A percentile compares a stretch with the other conserved stretches of the same genome.
phyloP scores from a whole-genome alignment of 2,113 vertebrate genomes.

The Riparia riparia region DNA sequence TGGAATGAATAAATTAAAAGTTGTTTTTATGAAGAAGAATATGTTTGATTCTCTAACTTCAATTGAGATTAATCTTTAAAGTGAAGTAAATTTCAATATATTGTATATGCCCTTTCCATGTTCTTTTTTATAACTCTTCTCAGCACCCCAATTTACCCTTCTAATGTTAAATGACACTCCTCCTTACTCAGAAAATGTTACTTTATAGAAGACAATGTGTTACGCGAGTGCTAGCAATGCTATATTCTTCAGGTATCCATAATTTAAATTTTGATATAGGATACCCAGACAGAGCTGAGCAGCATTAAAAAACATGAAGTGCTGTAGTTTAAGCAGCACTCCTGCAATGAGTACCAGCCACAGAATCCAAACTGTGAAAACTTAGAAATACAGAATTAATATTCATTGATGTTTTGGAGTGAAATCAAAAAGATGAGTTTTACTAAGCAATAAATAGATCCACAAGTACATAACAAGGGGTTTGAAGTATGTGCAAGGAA shows the following conservation, averaged over 20 bases:
- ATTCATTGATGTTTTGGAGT: not conserved
- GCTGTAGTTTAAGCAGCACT: not conserved
- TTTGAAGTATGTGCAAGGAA: not conserved
- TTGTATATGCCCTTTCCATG: not conserved
- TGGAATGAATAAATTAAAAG: not conserved
- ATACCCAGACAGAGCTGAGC: not conserved
- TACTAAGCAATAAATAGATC: not conserved
- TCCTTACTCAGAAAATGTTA: not conserved
- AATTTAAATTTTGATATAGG: not conserved
- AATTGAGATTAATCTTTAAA: not conserved
- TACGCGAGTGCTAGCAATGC: not conserved
- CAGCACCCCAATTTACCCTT: not conserved
- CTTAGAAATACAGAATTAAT: not conserved
- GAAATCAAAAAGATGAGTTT: not conserved
- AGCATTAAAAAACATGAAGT: not conserved
- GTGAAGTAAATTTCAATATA: not conserved
- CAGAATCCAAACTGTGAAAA: not conserved
- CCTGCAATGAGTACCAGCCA: not conserved
- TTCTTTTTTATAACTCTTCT: not conserved
- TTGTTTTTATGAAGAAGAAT: not conserved
- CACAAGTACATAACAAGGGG: not conserved
- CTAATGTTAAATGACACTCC: not conserved
- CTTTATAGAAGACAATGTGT: not conserved
- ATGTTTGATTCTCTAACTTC: not conserved
- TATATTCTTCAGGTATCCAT: not conserved